phyloP scores from a whole-genome alignment of 2,113 vertebrate species.

The Centropus unirufus region DNA sequence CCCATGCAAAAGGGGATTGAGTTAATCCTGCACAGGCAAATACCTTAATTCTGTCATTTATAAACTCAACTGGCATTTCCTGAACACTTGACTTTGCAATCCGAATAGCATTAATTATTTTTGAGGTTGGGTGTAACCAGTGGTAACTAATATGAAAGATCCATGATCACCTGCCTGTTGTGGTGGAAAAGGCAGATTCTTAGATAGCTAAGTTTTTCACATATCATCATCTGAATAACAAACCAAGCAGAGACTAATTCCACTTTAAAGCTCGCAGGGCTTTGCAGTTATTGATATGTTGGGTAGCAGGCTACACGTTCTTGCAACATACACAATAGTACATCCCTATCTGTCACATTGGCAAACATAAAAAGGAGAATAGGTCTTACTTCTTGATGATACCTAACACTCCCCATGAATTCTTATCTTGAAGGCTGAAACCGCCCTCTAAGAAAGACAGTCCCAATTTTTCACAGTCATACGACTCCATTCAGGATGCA shows the following conservation, averaged over 20 bases:
- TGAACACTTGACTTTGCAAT: slow-evolving; percentile 12
- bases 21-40: slow-evolving; percentile 1
- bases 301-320: neutral
- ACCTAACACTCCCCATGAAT: neutral
- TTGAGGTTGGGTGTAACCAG: neutral
- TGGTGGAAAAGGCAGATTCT: neutral
- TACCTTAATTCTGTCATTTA: slow-evolving; percentile 10
- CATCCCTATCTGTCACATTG: neutral
- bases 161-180: neutral
- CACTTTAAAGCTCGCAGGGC: neutral
- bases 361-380: neutral
- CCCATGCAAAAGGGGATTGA: neutral
- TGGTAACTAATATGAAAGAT: neutral
- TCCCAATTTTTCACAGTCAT: neutral
- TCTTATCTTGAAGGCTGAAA: neutral
- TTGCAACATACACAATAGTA: neutral
- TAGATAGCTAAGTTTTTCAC: neutral
- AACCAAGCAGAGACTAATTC: neutral
- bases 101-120: slow-evolving; percentile 34
- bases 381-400: neutral
- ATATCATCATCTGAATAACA: neutral
- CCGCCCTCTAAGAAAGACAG: neutral
- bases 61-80: slow-evolving; percentile 6
- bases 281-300: neutral
- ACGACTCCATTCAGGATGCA: neutral